Base-by-base conservation (phyloP, 2,797 vertebrate species). In the Micromesistius poutassou region DNA sequence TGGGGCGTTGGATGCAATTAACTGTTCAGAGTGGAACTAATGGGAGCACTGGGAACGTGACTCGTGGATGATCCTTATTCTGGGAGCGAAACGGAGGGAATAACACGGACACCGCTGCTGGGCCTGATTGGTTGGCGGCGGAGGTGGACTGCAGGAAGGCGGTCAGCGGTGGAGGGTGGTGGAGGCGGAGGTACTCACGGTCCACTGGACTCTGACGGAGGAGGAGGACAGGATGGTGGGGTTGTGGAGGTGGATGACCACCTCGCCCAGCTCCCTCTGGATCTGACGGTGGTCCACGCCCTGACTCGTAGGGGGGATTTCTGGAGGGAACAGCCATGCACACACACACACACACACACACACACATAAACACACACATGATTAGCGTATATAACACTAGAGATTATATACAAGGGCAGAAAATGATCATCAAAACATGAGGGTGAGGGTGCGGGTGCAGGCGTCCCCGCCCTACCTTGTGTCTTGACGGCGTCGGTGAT, bases 401-500 rank as follows among this genome's bases (percentile, higher is more conserved):
- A 38, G 36, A 10, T 38, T 38, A 38, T 10, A 12, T 10, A 38
- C 36, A 38, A 36, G 33, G 33, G 36, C 36, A 38, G 36, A 38
- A 38, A 38, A 38, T 12, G 36, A 8, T 38, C 2, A 8, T 38
- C 8, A 38, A 38, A 10, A 38, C 36, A 38, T 38, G 1, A 38
- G 36, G 36, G 36, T 10, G 36, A 38, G 36, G 36, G 36, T 12
- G 7, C 30, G 19, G 9, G 68, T 36, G 68, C 25, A 7, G 80
- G 5, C 8, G 10, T 12, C 13, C 36, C 16, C 73, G 19, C 72
- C 50, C 78, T 91, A 99, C 98, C 98, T 95, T 99, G 97, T 75
- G 97, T 99, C 94, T 97, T 98, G 87, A 99, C 95, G 74, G 98
- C 96, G 76, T 99, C 97, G 36, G 97, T 97, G 92, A 98, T 98